Conservation (phyloP, 2,888 invertebrate genomes). For the Sipha maydis region DNA sequence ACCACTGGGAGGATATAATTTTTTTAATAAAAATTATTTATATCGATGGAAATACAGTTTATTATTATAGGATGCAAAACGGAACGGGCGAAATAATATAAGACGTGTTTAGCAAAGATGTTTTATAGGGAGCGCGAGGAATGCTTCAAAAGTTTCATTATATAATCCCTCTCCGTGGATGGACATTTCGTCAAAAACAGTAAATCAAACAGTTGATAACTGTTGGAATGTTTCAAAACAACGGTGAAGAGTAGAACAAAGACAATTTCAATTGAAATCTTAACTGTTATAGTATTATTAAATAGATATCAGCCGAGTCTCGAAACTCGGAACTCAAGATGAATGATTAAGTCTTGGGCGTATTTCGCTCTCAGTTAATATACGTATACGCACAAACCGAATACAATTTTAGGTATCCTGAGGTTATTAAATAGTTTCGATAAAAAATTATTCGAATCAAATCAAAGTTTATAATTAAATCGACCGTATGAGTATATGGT, state of each 20-base stretch:
- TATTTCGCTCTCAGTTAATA: no score
- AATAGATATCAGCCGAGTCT: no score
- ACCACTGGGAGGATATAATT: neutral
- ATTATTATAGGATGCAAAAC: neutral
- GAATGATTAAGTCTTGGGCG: no score
- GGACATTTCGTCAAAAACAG: neutral
- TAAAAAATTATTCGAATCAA: no score
- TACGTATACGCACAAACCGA: no score
- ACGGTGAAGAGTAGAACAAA: neutral
- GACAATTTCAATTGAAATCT: no score
- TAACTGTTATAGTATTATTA: no score
- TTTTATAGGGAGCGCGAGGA: neutral
- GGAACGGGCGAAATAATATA: neutral
- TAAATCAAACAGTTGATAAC: neutral
- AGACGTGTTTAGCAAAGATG: neutral
- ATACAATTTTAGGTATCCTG: no score
- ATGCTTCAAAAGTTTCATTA: neutral
- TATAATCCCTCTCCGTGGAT: neutral
- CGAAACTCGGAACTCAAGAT: no score
- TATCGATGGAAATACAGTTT: neutral
- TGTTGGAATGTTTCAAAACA: neutral
- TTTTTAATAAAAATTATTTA: neutral
- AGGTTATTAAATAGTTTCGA: no score
- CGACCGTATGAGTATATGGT: no score
- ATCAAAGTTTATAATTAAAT: no score